Conservation (phyloP, 1,140 invertebrate species). For the Saccostrea echinata region DNA sequence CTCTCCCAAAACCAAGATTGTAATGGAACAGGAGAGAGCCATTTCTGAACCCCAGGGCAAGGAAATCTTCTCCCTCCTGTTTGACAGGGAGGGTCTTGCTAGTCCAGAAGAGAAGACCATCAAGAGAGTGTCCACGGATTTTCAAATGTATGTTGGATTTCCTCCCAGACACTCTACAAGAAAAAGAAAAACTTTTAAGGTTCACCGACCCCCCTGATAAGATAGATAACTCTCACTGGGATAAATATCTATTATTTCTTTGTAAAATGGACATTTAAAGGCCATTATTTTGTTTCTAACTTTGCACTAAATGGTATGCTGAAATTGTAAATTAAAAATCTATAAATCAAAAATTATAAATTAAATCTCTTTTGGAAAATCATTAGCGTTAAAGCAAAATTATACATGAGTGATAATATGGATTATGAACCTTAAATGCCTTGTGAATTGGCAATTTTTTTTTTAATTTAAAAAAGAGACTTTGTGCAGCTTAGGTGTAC, state of each 20-base stretch:
- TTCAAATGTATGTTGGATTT: constrained; percentile 90
- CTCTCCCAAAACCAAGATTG: constrained; percentile 88
- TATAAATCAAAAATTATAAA: too few relatives aligned
- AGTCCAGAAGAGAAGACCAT: constrained; percentile 93
- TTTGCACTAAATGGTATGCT: too few relatives aligned
- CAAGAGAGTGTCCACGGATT: constrained; percentile 85
- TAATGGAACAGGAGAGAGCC: constrained; percentile 85
- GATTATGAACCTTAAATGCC: not conserved
- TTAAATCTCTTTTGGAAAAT: too few relatives aligned
- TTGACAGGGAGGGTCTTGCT: constrained; percentile 85
- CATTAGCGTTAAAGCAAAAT: too few relatives aligned
- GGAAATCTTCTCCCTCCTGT: constrained; percentile 83
- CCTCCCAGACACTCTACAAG: constrained; percentile 86
- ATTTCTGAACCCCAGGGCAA: constrained; percentile 90
- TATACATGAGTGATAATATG: too few relatives aligned
- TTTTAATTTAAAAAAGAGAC: not conserved
- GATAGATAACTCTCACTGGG: too few relatives aligned
- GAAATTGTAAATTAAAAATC: too few relatives aligned
- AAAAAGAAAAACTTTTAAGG: too few relatives aligned
- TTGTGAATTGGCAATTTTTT: not conserved
- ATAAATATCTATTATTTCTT: too few relatives aligned
- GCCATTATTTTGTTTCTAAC: too few relatives aligned
- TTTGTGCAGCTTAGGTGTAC: not conserved
- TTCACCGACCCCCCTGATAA: too few relatives aligned
- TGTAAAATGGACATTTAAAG: too few relatives aligned